These are phyloP conservation scores for Zoroaster sp. DNA, from an alignment of 53 echinoderm and acorn worm genomes.

Conservation along the genomic window DNA sequence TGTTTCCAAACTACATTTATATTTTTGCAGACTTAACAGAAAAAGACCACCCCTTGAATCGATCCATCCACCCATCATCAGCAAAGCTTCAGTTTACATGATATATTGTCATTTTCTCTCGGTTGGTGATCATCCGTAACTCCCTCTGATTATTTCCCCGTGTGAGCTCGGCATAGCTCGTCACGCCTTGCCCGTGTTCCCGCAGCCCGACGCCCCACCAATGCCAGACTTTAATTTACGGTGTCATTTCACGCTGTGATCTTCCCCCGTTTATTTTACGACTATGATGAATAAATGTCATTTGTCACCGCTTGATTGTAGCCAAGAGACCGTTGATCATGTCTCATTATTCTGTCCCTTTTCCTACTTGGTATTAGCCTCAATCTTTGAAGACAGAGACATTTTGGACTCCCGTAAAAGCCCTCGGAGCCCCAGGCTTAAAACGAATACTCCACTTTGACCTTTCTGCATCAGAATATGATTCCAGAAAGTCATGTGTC, in stretches of 20 bases:
- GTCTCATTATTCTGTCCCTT: not conserved
- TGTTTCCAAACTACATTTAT: not conserved
- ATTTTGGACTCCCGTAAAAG: too few relatives aligned
- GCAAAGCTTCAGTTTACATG: not conserved
- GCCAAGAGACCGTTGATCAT: not conserved
- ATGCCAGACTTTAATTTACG: constrained; percentile 30
- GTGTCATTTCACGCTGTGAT: constrained; percentile 34
- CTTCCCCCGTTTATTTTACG: not conserved
- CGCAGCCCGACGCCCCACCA: not conserved
- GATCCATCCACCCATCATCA: not conserved
- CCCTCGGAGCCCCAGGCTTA: too few relatives aligned
- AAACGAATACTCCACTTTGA: too few relatives aligned
- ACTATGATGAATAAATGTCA: constrained; percentile 9
- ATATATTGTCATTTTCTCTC: not conserved
- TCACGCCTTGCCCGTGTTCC: constrained; percentile 21
- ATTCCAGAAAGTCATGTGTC: too few relatives aligned
- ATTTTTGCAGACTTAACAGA: not conserved
- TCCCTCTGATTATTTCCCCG: not conserved
- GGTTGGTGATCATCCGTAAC: not conserved
- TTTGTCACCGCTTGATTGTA: not conserved
- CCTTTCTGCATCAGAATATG: too few relatives aligned
- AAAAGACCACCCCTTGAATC: not conserved
- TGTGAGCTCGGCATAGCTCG: constrained; percentile 12
- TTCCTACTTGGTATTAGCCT: too few relatives aligned
- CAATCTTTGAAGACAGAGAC: too few relatives aligned